These are phyloP conservation scores for Laticauda colubrina DNA, from an alignment of 2,113 vertebrate species.

Conservation along the genomic window DNA sequence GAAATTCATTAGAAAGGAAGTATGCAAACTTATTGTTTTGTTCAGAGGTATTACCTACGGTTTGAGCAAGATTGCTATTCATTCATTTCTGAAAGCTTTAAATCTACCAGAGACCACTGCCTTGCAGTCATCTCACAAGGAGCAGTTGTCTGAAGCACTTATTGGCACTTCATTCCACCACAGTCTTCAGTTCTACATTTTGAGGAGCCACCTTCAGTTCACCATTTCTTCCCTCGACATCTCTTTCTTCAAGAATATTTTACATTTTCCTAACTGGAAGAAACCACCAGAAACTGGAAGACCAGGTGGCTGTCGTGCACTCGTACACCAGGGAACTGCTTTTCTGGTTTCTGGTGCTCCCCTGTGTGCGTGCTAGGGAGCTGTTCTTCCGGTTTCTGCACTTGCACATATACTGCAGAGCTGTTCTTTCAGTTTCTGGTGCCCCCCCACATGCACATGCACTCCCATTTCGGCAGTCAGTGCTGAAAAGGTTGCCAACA, in stretches of 20 bases:
- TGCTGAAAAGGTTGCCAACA: no score
- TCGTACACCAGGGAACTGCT: no score
- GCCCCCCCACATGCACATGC: no score
- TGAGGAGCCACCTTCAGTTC: neutral
- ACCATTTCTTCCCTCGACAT: neutral
- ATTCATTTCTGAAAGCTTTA: neutral
- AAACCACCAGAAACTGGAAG: no score
- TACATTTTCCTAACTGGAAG: no score
- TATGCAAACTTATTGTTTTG: neutral
- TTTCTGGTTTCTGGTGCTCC: no score
- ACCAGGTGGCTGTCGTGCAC: no score
- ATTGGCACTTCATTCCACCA: neutral
- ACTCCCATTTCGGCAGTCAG: no score
- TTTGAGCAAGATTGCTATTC: neutral
- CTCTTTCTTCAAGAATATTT: neutral
- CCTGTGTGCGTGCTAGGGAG: no score
- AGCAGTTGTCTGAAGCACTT: neutral
- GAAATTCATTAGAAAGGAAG: neutral
- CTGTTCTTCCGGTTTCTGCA: no score
- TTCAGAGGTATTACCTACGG: neutral
- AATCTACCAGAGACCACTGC: neutral
- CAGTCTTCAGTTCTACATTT: neutral
- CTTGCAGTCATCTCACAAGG: neutral
- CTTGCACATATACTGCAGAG: no score
- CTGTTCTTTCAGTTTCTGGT: no score